phyloP scores from a whole-genome alignment of 2,113 vertebrate species.

The Empidonax traillii region DNA sequence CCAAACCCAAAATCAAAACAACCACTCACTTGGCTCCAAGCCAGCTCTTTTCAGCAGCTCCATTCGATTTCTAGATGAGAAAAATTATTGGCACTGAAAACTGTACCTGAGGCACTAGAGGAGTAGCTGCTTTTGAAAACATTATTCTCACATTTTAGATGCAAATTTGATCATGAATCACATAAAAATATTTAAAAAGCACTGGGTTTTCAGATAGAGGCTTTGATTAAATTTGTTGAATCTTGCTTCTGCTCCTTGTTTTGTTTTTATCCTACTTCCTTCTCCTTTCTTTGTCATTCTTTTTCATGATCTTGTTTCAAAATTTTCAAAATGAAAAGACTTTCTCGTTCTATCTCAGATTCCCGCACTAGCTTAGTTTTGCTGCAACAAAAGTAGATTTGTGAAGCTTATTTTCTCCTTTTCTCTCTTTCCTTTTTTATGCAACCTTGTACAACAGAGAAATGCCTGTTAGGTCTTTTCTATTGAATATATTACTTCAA shows the following conservation, averaged over 20 bases:
- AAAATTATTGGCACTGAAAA: neutral
- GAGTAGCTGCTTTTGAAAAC: neutral
- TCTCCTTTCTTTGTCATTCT: neutral
- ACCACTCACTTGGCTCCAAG: neutral
- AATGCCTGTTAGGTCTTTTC: neutral
- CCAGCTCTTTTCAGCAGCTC: neutral
- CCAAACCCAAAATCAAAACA: neutral
- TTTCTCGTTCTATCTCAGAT: neutral
- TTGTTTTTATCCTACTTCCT: neutral
- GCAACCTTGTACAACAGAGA: neutral
- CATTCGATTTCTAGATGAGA: neutral
- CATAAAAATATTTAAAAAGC: neutral
- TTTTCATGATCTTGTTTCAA: neutral
- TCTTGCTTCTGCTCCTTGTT: neutral
- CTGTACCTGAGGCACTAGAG: neutral
- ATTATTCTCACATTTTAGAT: neutral
- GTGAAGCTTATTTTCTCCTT: neutral
- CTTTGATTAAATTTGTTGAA: neutral
- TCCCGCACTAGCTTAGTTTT: neutral
- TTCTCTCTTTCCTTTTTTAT: neutral
- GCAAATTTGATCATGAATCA: neutral
- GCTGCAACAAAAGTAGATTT: neutral
- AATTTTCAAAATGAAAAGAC: neutral
- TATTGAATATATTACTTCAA: neutral
- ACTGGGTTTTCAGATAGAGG: neutral